Base-by-base conservation (phyloP, 2,888 invertebrate species). In the Heteromurus nitidus region DNA sequence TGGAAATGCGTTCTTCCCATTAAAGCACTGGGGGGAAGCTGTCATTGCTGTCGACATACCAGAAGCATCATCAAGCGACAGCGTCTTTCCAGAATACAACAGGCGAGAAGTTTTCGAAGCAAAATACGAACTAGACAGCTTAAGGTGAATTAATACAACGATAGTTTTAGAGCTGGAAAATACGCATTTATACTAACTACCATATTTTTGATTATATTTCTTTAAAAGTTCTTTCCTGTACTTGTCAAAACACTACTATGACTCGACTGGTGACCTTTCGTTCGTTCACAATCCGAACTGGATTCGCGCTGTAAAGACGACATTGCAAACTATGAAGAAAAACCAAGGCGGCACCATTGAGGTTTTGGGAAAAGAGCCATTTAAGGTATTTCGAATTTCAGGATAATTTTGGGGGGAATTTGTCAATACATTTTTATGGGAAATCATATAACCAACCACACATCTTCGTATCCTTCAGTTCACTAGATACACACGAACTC, bases 261-360 rank as follows among this genome's bases (percentile, higher is more conserved):
- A 86, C 24, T 80, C 83, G 53, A 86, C 86, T 11, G 64, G 72
- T 7, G 83, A 85, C 18, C 16, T 77, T 0, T 50, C 75, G 2
- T 85, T 85, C 30, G 44, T 85, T 22, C 16, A 69, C 2, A 86
- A 86, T 65, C 84, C 85, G 9, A 31, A 73, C 0, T 86, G 86
- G 86, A 26, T 72, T 0, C 44, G 55, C 9, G 86, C 85, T 1
- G 84, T 82, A 9, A 22, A 70, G 18, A 47, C 68, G 16, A 75
- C 81, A 3, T 16, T 86, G 9, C 16, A 55, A 11, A 82, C 85
- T 7, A 62, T 86, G 65, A 68, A 64, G 64, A 75, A 77, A n/a
- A 67, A 70, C 60, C 86, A 86, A 68, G 83, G 80, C 1, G 86
- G 86, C 31, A 86, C 85, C 3, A 18, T 86, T 28, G 86, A 86